Evolutionary conservation across 1,140 invertebrate genomes (phyloP).

Genomic region (Calephelis virginiensis): DNA sequence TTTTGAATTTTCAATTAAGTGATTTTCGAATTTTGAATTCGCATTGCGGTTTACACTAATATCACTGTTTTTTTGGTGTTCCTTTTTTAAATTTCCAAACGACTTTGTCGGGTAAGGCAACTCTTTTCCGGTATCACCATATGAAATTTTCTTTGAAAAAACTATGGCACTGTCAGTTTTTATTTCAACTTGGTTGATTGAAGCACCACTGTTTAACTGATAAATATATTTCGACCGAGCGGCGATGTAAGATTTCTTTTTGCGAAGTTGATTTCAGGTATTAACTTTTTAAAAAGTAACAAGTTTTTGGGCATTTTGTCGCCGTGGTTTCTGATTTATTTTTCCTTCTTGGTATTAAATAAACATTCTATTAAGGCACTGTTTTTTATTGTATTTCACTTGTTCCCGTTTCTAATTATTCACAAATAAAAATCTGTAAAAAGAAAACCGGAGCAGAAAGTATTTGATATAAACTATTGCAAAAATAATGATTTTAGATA

Average conservation of each 20-base stretch:
- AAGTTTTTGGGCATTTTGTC: constrained; percentile 76
- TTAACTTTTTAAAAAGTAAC: constrained; percentile 74
- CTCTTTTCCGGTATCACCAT: constrained; percentile 50
- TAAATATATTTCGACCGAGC: constrained; percentile 68
- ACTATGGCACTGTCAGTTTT: constrained; percentile 60
- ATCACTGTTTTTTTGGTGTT: constrained; percentile 55
- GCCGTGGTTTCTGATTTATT: constrained; percentile 57
- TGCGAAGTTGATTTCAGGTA: constrained; percentile 72
- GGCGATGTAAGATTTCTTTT: constrained; percentile 72
- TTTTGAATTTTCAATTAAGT: constrained; percentile 40
- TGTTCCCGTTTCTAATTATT: constrained; percentile 57
- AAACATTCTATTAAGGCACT: constrained; percentile 70
- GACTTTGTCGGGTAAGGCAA: constrained; percentile 73
- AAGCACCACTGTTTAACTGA: constrained; percentile 67
- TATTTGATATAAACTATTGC: constrained; percentile 48
- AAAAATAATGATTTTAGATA: constrained; percentile 53
- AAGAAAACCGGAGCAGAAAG: constrained; percentile 62
- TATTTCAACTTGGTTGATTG: constrained; percentile 62
- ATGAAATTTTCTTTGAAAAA: constrained; percentile 56
- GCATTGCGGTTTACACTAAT: constrained; percentile 61
- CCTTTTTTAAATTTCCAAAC: constrained; percentile 41
- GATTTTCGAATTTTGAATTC: constrained; percentile 58
- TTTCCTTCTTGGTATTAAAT: constrained; percentile 54
- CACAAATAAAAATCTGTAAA: constrained; percentile 67
- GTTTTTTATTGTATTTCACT: constrained; percentile 65